Base-by-base conservation (phyloP, 2,797 vertebrate genomes). In the Catostomus latipinnis region DNA sequence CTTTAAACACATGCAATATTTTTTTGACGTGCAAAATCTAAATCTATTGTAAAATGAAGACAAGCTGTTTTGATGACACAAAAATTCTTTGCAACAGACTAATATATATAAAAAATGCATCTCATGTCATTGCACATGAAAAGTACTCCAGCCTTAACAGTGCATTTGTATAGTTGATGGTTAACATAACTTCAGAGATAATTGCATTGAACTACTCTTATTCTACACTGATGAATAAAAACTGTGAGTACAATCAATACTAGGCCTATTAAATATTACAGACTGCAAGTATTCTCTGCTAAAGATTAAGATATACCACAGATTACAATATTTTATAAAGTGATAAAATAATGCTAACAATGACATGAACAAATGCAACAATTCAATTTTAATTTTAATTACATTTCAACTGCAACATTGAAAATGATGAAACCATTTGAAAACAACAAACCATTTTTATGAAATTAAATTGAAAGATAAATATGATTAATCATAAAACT, bases 31-130 rank as follows among this genome's bases (percentile, higher is more conserved):
- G 77, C 69, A 71, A 67, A 80, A 18, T 48, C 54, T 10, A 74
- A 49, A 48, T 61, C 22, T 13, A 8, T 82, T 80, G 57, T 13
- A 72, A 82, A 82, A 76, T 57, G 72, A 80, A 45, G 1, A 54
- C 11, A 12, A 67, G 16, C 7, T 5, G 22, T 52, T 80, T 71
- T 48, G n/a, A 56, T 68, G 11, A 10, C 48, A 70, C 67, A 69
- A 75, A 74, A 78, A 50, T 65, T 71, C 63, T 45, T 7, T 34
- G 56, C 66, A 50, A 22, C 22, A 62, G 56, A 54, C 12, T 14
- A 13, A 52, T 62, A 6, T 0, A 52, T 52, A 48, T 14, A 48
- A 76, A 56, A 58, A 43, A 34, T n/a, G 13, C 1, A n/a, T 65
- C 43, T 65, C 13, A 65, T 9, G 5, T 12, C 14, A 18, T n/a